These are phyloP conservation scores for Ommatoiulus sabulosus DNA, from an alignment of 2,888 invertebrate species.

Conservation along the genomic window DNA sequence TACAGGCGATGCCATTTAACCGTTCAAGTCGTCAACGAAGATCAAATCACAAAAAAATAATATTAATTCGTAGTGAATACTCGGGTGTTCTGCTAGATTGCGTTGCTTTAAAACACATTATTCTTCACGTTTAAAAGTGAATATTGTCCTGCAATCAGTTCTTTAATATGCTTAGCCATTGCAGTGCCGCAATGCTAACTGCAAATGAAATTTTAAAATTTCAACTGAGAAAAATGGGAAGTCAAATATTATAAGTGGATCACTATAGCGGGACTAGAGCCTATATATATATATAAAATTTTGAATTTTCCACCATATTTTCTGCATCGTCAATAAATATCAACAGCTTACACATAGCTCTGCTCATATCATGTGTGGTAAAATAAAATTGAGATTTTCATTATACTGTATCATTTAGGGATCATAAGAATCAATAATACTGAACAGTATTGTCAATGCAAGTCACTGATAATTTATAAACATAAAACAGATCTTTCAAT, in stretches of 20 bases:
- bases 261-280: constrained; percentile 26
- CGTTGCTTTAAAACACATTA: constrained; percentile 30
- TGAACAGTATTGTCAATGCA: constrained; percentile 27
- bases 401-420: background rate
- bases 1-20: constrained; percentile 22
- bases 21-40: constrained; percentile 43
- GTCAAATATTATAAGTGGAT: background rate
- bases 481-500: constrained; percentile 40
- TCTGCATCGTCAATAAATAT: background rate
- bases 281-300: background rate
- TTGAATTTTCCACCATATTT: background rate
- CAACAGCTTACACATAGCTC: background rate
- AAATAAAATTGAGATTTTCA: background rate
- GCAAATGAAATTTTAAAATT: background rate
- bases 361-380: background rate
- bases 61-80: background rate
- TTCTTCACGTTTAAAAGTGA: background rate
- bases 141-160: background rate
- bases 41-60: constrained; percentile 24
- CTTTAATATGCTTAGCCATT: background rate
- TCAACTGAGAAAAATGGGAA: background rate
- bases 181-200: background rate
- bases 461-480: constrained; percentile 27
- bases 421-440: constrained; percentile 14
- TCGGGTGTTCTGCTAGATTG: constrained; percentile 6